A percentile compares a stretch with the other conserved stretches of the same genome.
Conservation (phyloP, 1,140 invertebrate species). For the Lerema accius region DNA sequence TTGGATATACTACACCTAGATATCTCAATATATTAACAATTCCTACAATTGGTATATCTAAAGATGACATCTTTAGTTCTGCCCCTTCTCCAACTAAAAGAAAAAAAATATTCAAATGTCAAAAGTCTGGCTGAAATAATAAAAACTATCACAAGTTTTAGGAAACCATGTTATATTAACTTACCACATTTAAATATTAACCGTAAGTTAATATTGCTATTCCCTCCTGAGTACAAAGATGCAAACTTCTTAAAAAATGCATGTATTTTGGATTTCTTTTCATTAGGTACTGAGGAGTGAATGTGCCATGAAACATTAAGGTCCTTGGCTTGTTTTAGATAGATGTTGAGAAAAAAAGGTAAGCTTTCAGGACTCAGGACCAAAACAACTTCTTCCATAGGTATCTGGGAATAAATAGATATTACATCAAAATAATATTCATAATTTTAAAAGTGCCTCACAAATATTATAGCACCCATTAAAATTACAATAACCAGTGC, state of each 20-base stretch:
- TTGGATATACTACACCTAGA: constrained; percentile 68
- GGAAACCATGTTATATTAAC: no score
- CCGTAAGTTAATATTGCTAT: constrained; percentile 82
- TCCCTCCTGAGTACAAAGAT: constrained; percentile 32
- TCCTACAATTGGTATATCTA: constrained; percentile 73
- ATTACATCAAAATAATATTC: neutral
- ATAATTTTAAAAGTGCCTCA: no score
- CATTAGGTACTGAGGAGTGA: constrained; percentile 85
- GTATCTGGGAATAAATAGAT: constrained; percentile 67
- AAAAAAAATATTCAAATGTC: neutral
- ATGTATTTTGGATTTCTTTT: constrained; percentile 61
- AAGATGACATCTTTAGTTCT: constrained; percentile 78
- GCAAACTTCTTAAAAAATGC: constrained; percentile 57
- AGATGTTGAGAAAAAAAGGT: constrained; percentile 86
- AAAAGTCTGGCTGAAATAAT: no score
- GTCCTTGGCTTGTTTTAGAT: constrained; percentile 82
- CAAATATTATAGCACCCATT: no score
- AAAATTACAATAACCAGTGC: no score
- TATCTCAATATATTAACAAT: constrained; percentile 83
- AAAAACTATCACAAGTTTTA: no score
- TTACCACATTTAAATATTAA: constrained; percentile 92
- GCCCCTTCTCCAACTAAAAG: constrained; percentile 81
- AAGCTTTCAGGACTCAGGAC: constrained; percentile 85
- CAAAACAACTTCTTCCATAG: constrained; percentile 86
- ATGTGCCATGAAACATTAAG: constrained; percentile 82